Evolutionary conservation across 2,797 vertebrate genomes (phyloP).

Genomic region (Adelosebastes latens): DNA sequence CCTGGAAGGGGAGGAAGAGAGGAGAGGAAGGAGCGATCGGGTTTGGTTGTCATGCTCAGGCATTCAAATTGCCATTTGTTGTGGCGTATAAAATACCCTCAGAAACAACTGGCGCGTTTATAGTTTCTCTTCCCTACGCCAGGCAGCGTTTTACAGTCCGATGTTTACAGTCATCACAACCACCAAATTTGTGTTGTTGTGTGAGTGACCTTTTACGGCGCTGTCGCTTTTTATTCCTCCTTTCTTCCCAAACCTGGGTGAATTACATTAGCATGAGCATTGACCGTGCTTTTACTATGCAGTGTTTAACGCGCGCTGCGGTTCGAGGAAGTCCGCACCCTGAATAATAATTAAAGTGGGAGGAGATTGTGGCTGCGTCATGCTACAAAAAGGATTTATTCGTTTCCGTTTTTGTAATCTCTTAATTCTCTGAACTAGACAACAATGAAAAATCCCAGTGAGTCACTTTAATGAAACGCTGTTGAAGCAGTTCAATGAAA

Average conservation of each 20-base stretch:
- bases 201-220: constrained; percentile 53
- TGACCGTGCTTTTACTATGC: constrained; percentile 49
- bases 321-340: constrained; percentile 31
- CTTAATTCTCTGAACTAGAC: constrained; percentile 38
- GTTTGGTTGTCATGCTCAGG: constrained; percentile 58
- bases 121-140: constrained; percentile 61
- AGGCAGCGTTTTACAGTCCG: constrained; percentile 52
- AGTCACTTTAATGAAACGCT: constrained; percentile 68
- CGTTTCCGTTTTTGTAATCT: constrained; percentile 32
- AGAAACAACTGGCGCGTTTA: constrained; percentile 70
- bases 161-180: constrained; percentile 56
- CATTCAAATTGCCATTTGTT: constrained; percentile 71
- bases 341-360: constrained; percentile 31
- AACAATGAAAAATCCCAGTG: constrained; percentile 50
- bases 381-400: constrained; percentile 28
- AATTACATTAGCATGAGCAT: constrained; percentile 44
- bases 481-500: constrained; percentile 65
- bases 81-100: constrained; percentile 63
- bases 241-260: not conserved
- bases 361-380: constrained; percentile 13
- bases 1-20: constrained; percentile 49
- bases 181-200: constrained; percentile 65
- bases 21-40: constrained; percentile 39
- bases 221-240: not conserved
- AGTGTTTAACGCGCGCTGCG: constrained; percentile 23